A percentile compares a stretch with the other conserved stretches of the same genome.
Evolutionary conservation across 2,888 invertebrate species (phyloP).

Genomic region (Mycalesis mineus): DNA sequence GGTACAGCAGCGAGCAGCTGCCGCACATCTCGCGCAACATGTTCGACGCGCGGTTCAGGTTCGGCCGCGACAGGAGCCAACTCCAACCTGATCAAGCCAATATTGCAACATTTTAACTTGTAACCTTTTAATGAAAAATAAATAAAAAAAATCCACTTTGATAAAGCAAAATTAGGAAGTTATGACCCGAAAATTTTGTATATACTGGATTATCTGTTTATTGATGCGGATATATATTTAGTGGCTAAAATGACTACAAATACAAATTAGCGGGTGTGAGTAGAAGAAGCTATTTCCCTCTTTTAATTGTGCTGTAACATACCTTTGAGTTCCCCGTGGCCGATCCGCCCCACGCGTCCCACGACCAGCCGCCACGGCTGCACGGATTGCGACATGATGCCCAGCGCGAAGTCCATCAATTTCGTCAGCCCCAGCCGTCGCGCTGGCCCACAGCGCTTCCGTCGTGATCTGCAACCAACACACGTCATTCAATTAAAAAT

Average conservation of each 20-base stretch:
- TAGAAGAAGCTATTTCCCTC: too few relatives aligned
- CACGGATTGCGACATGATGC: conserved; percentile 94
- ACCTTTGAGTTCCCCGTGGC: conserved; percentile 97
- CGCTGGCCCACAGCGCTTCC: conserved; percentile 91
- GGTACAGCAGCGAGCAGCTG: conserved; percentile 90
- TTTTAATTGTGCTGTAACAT: too few relatives aligned
- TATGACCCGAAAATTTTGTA: too few relatives aligned
- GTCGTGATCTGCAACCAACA: conserved; percentile 74
- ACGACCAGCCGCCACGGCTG: conserved; percentile 98
- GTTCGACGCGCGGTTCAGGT: conserved; percentile 90
- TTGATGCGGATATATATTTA: too few relatives aligned
- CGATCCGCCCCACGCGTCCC: conserved; percentile 96
- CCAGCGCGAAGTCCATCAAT: conserved; percentile 97
- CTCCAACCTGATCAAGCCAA: conserved; percentile 85
- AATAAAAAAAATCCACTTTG: too few relatives aligned
- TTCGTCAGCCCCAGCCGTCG: conserved; percentile 93
- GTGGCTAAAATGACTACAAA: too few relatives aligned
- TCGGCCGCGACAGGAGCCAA: conserved; percentile 93
- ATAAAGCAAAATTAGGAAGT: too few relatives aligned
- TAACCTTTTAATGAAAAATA: too few relatives aligned
- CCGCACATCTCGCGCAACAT: conserved; percentile 94
- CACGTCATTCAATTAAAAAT: too few relatives aligned
- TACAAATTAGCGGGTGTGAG: too few relatives aligned
- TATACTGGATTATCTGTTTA: too few relatives aligned
- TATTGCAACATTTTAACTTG: too few relatives aligned